Conservation (phyloP, 2,888 invertebrate species). For the Eupithecia subumbrata region DNA sequence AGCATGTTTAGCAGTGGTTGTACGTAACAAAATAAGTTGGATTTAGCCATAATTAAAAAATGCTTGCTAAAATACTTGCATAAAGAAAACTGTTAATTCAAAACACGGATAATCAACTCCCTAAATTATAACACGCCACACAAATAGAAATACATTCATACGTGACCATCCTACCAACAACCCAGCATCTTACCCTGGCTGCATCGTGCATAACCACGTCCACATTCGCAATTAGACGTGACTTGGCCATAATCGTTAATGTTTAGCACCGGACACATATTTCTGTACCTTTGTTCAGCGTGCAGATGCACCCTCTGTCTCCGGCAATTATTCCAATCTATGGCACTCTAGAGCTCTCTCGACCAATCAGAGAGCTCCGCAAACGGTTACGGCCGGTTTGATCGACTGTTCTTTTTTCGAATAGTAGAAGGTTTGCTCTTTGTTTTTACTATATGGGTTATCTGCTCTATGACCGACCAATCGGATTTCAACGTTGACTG, state of each 20-base stretch:
- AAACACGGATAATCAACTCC: background rate
- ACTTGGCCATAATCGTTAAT: slow-evolving; percentile 83
- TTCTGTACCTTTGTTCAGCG: slow-evolving; percentile 79
- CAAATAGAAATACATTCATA: slow-evolving; percentile 15
- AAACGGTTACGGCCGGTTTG: slow-evolving; percentile 47
- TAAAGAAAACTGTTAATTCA: background rate
- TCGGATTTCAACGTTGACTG: slow-evolving; percentile 2
- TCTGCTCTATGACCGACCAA: slow-evolving; percentile 10
- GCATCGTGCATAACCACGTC: slow-evolving; percentile 56
- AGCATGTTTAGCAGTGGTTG: background rate
- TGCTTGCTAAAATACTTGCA: too few species aligned
- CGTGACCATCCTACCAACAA: slow-evolving; percentile 24
- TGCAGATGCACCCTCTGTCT: slow-evolving; percentile 78
- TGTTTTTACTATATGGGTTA: slow-evolving; percentile 16
- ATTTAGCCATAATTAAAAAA: too few species aligned
- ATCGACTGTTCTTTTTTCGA: slow-evolving; percentile 47
- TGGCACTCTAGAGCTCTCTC: slow-evolving; percentile 39
- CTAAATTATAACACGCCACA: background rate
- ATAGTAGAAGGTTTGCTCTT: slow-evolving; percentile 30
- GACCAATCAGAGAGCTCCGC: slow-evolving; percentile 56
- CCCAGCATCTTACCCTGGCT: slow-evolving; percentile 25
- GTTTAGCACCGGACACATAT: slow-evolving; percentile 82
- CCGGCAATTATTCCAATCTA: slow-evolving; percentile 43
- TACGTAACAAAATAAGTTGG: background rate
- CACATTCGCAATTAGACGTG: slow-evolving; percentile 80